Base-by-base conservation (phyloP, 2,113 vertebrate species). In the Lethenteron camtschaticum region DNA sequence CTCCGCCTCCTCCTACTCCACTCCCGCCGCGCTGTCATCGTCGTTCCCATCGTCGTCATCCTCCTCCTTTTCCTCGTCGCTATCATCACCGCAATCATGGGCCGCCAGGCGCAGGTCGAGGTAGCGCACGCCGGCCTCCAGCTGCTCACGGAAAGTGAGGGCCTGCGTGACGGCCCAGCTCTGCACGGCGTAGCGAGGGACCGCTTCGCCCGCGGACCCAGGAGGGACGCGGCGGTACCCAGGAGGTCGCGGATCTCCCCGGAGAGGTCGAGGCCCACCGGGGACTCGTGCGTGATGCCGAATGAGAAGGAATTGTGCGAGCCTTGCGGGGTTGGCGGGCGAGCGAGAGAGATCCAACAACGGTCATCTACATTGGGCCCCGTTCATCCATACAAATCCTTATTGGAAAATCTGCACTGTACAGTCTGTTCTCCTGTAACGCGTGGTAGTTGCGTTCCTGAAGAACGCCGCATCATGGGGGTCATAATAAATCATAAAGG, bases 71-170 rank as follows among this genome's bases (percentile, higher is more conserved):
- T 41, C 41, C 41, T 41, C 41, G 41, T 7, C 41, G 41, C 41
- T 41, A 41, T 41, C 41, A 2, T 41, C 41, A 41, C 41, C 41
- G 41, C 41, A 41, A 41, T 41, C 41, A 6, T 91, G 96, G 55
- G 90, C 89, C 66, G 94, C 94, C 2, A 99, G 89, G n/a, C 91
- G 86, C 69, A 96, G 84, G 76, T 99, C 94, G 66, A 99, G 96
- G 78, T 99, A 99, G 60, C 94, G 91, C 69, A 99, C 96, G 3
- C 94, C 94, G 66, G 85, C 84, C 69, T 96, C 88, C 56, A 96
- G 76, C 74, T 99, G 94, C 75, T 99, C 91, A 57, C 79, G 82
- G 76, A 99, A 99, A 2, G 87, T 88, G 75, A 99, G 77, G 66
- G 89, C 96, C 81, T 90, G 87, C 55, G 87, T 90, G 73, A 90